Evolutionary conservation across 2,797 vertebrate species (phyloP), one percentile per base, ranked within the genome.

Genomic region (Bucorvus abyssinicus): DNA sequence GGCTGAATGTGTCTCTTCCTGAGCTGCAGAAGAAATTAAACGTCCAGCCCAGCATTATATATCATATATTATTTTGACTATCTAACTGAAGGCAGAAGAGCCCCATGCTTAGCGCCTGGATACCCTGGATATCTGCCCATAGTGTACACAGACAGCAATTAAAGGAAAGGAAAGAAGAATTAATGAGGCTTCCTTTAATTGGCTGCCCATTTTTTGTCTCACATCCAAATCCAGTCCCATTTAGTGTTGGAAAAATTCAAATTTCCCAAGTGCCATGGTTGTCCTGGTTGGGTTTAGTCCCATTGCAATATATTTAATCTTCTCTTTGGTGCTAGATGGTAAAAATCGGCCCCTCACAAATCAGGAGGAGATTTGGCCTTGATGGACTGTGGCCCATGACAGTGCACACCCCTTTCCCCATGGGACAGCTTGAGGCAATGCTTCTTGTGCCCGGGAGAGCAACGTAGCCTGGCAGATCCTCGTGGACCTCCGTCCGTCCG

Each of bases 21-120:
- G 38, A 26, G 17, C n/a, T 65, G 56, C 29, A 53, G 87, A 69
- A 63, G 24, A 59, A 57, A 79, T 40, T 64, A 30, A 69, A 6
- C 19, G 32, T 16, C 20, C 45, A 27, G 56, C 8, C 2, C 5
- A 32, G 61, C 21, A 75, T 93, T 78, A 4, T 32, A 12, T 40
- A 40, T 14, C 3, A 3, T 0, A 0, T 34, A 16, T 40, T 40
- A 40, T 40, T 80, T 12, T 42, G 50, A 61, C 24, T 2, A 0
- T 50, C 40, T 60, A 50, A 55, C 36, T 61, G 67, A 79, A 67
- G 36, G 73, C 53, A 60, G 67, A 84, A 69, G 45, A 70, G 27
- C 14, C 19, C 34, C 45, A 7, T 3, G 9, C n/a, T 81, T 63
- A 45, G 65, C 63, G 27, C 53, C 77, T 90, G 67, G 27, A 24